These are phyloP conservation scores for Drosophila novamexicana DNA, from an alignment of 1,140 invertebrate species.

Conservation along the genomic window DNA sequence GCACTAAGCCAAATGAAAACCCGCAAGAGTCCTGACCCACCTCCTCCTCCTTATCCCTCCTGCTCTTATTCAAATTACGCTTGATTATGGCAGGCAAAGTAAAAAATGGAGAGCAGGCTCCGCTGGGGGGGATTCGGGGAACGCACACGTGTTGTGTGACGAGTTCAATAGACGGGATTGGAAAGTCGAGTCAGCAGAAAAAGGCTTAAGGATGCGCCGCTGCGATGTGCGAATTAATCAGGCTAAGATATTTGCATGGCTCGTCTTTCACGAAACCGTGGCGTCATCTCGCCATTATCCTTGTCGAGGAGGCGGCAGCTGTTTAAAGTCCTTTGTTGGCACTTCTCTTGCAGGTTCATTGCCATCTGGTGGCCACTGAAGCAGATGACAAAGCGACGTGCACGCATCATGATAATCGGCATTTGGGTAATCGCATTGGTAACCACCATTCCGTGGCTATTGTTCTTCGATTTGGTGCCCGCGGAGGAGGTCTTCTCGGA, in stretches of 20 bases:
- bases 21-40: neutral
- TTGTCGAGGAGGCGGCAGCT: slow-evolving; percentile 41
- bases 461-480: slow-evolving; percentile 94
- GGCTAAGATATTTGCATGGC: slow-evolving; percentile 74
- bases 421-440: slow-evolving; percentile 95
- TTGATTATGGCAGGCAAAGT: slow-evolving; percentile 69
- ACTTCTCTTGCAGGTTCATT: slow-evolving; percentile 91
- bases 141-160: slow-evolving; percentile 35
- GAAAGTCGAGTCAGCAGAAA: slow-evolving; percentile 78
- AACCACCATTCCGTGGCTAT: slow-evolving; percentile 94
- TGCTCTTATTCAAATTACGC: slow-evolving; percentile 78
- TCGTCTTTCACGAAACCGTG: slow-evolving; percentile 45
- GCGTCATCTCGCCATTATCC: slow-evolving; percentile 78
- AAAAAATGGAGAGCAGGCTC: slow-evolving; percentile 3
- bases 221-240: slow-evolving; percentile 72
- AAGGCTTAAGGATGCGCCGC: slow-evolving; percentile 68
- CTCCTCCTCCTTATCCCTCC: slow-evolving; percentile 5
- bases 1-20: slow-evolving; percentile 80
- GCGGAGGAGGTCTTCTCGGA: slow-evolving; percentile 87
- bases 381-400: slow-evolving; percentile 94
- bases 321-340: slow-evolving; percentile 67
- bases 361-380: slow-evolving; percentile 97
- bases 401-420: slow-evolving; percentile 93
- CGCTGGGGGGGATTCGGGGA: neutral
- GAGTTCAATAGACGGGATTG: slow-evolving; percentile 77